A percentile compares a stretch with the other conserved stretches of the same genome.
These are phyloP conservation scores for Hydrolagus colliei DNA, from an alignment of 2,797 vertebrate species.

Conservation along the genomic window DNA sequence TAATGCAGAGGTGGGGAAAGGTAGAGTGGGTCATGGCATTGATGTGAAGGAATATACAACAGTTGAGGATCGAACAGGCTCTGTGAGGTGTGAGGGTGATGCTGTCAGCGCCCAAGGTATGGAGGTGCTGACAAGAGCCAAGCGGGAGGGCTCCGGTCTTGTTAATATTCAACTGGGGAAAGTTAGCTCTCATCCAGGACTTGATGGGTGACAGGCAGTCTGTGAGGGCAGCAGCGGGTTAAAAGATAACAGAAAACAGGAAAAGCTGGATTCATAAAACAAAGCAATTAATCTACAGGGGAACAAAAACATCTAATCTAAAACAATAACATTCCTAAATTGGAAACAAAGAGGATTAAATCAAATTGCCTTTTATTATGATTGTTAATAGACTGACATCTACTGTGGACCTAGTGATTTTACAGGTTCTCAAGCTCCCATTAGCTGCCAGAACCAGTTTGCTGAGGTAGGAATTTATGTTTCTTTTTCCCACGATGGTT, in stretches of 20 bases:
- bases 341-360: background rate
- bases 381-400: too few relatives aligned
- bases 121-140: background rate
- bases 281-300: background rate
- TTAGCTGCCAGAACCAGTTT: background rate
- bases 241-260: background rate
- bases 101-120: background rate
- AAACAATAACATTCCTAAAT: background rate
- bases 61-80: too few relatives aligned
- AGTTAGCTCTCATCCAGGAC: background rate
- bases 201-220: background rate
- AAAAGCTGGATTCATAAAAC: background rate
- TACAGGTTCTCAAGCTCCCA: too few relatives aligned
- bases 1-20: too few relatives aligned
- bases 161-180: background rate
- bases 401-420: too few relatives aligned
- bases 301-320: background rate
- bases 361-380: too few relatives aligned
- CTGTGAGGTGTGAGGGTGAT: too few relatives aligned
- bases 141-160: too few relatives aligned
- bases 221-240: background rate
- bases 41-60: too few relatives aligned
- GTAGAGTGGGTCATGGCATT: too few relatives aligned
- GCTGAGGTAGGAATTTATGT: background rate
- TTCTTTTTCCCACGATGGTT: background rate